A percentile compares a stretch with the other conserved stretches of the same genome.
phyloP scores from a whole-genome alignment of 2,888 invertebrate genomes.

The Aphrophora alni region DNA sequence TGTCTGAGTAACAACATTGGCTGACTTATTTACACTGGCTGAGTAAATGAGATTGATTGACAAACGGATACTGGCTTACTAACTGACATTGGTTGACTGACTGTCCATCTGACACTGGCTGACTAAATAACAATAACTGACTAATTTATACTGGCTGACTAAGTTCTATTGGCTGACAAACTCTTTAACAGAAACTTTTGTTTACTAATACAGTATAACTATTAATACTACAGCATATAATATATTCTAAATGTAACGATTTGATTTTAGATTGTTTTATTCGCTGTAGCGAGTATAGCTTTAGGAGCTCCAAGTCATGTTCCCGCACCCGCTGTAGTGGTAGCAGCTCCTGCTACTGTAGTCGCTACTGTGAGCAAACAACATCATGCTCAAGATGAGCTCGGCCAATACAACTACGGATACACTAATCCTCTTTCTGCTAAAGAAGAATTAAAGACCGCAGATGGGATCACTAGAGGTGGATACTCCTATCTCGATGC shows the following conservation, averaged over 20 bases:
- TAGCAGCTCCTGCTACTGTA: constrained; percentile 49
- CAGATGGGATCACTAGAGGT: constrained; percentile 58
- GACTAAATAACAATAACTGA: too few species aligned
- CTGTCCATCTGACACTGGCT: too few species aligned
- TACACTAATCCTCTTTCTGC: constrained; percentile 53
- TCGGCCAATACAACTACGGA: constrained; percentile 59
- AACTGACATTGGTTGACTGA: too few species aligned
- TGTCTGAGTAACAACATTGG: too few species aligned
- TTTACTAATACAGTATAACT: too few species aligned
- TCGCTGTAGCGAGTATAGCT: neutral
- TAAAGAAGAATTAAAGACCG: constrained; percentile 56
- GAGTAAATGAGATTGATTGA: too few species aligned
- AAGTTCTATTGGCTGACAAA: too few species aligned
- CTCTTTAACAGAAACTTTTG: too few species aligned
- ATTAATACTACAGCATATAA: neutral
- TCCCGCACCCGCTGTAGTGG: constrained; percentile 44
- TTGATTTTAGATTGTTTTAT: neutral
- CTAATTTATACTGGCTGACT: too few species aligned
- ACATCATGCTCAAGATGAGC: constrained; percentile 56
- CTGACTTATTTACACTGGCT: too few species aligned
- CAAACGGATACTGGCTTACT: too few species aligned
- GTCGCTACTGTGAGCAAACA: constrained; percentile 55
- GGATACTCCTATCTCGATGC: constrained; percentile 59
- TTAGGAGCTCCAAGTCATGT: neutral
- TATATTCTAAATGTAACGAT: neutral